Percentiles rank a stretch among this genome's conserved stretches.
These are phyloP conservation scores for Taphrorychus bicolor DNA, from an alignment of 2,888 invertebrate genomes.

Conservation along the genomic window DNA sequence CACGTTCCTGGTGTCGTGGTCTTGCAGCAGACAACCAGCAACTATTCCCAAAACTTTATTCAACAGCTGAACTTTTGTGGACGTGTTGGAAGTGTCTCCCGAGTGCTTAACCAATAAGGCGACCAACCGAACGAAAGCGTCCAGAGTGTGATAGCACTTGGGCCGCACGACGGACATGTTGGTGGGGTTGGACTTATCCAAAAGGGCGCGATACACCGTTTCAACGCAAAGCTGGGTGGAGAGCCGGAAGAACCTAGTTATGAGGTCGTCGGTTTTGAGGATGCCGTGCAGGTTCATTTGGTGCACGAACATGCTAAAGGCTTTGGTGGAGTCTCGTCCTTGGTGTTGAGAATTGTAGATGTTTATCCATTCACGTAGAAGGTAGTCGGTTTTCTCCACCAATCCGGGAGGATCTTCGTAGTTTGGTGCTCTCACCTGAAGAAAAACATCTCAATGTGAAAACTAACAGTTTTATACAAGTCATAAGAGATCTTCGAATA, in stretches of 20 bases:
- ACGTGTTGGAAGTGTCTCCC: conserved; percentile 87
- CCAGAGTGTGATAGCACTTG: conserved; percentile 94
- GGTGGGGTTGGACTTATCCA: conserved; percentile 72
- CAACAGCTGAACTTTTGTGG: conserved; percentile 95
- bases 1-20: conserved; percentile 88
- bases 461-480: too few species aligned
- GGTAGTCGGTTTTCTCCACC: conserved; percentile 92
- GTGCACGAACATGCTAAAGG: conserved; percentile 92
- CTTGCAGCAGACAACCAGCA: conserved; percentile 92
- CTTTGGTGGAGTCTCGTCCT: conserved; percentile 85
- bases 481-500: too few species aligned
- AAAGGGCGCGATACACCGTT: conserved; percentile 84
- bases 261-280: conserved; percentile 95
- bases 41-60: conserved; percentile 91
- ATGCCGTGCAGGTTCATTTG: conserved; percentile 97
- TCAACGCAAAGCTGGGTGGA: conserved; percentile 97
- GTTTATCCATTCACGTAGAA: conserved; percentile 95
- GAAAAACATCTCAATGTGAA: background rate
- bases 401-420: conserved; percentile 93
- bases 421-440: conserved; percentile 81
- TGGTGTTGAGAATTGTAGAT: conserved; percentile 79
- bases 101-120: conserved; percentile 94
- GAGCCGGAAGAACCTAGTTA: conserved; percentile 95
- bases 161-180: conserved; percentile 71
- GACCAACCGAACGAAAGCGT: conserved; percentile 93